Percentiles rank a stretch among this genome's conserved stretches.
Evolutionary conservation across 2,113 vertebrate genomes (phyloP).

Genomic region (Aspidoscelis tigris): DNA sequence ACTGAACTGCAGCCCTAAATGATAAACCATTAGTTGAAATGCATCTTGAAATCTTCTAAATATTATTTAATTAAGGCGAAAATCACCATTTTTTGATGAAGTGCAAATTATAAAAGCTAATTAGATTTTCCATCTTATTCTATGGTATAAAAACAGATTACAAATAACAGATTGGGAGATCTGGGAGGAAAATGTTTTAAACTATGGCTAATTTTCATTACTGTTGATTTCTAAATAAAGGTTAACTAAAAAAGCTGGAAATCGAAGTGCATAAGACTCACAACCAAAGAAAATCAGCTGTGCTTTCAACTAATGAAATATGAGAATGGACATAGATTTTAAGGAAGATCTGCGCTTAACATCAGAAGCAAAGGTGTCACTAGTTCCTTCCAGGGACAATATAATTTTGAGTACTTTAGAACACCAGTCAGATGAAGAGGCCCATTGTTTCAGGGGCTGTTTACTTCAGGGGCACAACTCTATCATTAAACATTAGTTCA

Average conservation of each 20-base stretch:
- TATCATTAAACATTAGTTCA: neutral
- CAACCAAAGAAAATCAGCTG: neutral
- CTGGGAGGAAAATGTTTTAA: neutral
- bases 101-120: neutral
- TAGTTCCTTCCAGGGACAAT: neutral
- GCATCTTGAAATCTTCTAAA: neutral
- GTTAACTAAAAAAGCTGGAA: neutral
- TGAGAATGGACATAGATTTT: neutral
- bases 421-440: neutral
- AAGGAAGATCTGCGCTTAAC: neutral
- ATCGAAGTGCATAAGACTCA: neutral
- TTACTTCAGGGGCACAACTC: neutral
- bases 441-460: neutral
- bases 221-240: slow-evolving; percentile 3
- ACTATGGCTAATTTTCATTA: neutral
- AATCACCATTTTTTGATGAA: neutral
- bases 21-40: neutral
- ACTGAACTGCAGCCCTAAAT: neutral
- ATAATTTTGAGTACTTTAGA: no score
- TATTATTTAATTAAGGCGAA: slow-evolving; percentile 2
- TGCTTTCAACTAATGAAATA: neutral
- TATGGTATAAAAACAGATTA: slow-evolving; percentile 13
- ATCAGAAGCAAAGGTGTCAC: neutral
- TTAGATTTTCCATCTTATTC: neutral
- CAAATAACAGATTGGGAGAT: neutral